Percentiles rank a stretch among this genome's conserved stretches.
Conservation (phyloP, 2,113 vertebrate genomes). For the Coptodon rendalli region DNA sequence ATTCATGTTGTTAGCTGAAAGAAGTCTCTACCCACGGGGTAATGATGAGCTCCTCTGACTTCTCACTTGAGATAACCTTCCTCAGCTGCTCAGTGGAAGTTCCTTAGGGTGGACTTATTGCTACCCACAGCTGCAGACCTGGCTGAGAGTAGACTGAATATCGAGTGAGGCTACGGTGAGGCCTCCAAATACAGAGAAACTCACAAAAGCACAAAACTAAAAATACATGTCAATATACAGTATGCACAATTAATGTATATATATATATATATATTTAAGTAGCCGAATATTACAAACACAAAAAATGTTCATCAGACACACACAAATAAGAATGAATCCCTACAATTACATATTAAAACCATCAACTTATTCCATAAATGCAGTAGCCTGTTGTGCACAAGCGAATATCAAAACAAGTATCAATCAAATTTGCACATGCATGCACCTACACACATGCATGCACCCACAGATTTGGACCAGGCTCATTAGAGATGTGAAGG, state of each 20-base stretch:
- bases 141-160: slow-evolving; percentile 12
- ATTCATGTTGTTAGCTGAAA: slow-evolving; percentile 33
- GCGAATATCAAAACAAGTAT: neutral
- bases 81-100: neutral
- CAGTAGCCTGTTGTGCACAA: neutral
- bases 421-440: neutral
- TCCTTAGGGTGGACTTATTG: slow-evolving; percentile 11
- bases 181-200: neutral
- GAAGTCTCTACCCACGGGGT: neutral
- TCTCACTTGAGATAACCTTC: slow-evolving; percentile 38
- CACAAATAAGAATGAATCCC: neutral
- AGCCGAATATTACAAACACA: neutral
- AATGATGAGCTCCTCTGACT: slow-evolving; percentile 49
- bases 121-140: neutral
- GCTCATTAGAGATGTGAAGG: slow-evolving; percentile 54
- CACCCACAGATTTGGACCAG: slow-evolving; percentile 13
- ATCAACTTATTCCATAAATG: neutral
- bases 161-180: neutral
- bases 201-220: neutral
- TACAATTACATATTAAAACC: neutral
- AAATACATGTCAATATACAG: neutral
- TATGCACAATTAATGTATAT: neutral
- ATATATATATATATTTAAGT: neutral
- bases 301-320: neutral
- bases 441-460: neutral